Percentiles rank a stretch among this genome's conserved stretches.
Evolutionary conservation across 2,113 vertebrate species (phyloP).

Genomic region (Peromyscus maniculatus): DNA sequence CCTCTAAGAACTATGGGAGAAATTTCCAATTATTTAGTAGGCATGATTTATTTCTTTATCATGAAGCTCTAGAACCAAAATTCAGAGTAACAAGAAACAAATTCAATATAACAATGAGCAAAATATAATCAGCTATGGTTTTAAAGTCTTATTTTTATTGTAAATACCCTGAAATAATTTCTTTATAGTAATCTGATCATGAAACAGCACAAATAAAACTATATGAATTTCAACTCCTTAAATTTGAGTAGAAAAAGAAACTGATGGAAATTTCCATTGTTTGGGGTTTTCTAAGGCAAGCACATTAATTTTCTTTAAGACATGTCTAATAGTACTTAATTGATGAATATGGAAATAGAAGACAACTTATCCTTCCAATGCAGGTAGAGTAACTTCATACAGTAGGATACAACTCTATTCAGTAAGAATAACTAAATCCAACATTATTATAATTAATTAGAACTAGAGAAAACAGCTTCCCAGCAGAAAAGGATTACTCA

Average conservation of each 20-base stretch:
- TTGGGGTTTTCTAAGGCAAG: slow-evolving; percentile 30
- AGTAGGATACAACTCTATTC: not conserved
- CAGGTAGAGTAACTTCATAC: not conserved
- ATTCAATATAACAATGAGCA: not conserved
- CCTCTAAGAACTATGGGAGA: not conserved
- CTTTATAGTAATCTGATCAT: not conserved
- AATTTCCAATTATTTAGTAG: not conserved
- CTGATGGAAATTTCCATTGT: not conserved
- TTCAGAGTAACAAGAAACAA: not conserved
- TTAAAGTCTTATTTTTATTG: not conserved
- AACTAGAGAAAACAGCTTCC: not conserved
- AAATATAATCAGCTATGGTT: not conserved
- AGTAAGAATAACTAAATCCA: not conserved
- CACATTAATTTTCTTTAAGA: not conserved
- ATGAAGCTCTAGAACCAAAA: not conserved
- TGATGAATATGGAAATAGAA: not conserved
- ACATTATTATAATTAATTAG: slow-evolving; percentile 24
- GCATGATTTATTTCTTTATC: not conserved
- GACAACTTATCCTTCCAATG: not conserved
- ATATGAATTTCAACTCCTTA: not conserved
- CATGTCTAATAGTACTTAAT: not conserved
- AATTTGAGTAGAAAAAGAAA: not conserved
- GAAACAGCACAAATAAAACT: not conserved
- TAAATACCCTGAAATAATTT: not conserved
- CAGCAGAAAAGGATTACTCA: not conserved